These are phyloP conservation scores for Lepus oiostolus DNA, from an alignment of 2,797 vertebrate genomes.

Conservation along the genomic window DNA sequence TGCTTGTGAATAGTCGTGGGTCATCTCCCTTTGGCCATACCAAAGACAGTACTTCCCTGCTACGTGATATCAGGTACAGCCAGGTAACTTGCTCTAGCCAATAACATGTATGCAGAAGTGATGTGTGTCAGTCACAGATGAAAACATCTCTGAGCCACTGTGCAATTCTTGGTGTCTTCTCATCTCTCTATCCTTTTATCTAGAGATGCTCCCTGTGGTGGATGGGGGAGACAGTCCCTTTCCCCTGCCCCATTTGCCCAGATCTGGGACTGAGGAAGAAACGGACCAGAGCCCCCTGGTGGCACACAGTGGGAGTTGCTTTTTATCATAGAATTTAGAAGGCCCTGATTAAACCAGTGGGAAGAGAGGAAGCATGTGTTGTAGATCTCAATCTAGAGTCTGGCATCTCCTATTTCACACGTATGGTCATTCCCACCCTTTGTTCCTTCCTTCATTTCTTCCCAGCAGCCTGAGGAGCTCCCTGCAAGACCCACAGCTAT, in stretches of 20 bases:
- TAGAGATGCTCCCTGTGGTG: not conserved
- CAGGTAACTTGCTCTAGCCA: not conserved
- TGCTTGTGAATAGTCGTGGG: accelerated
- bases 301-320: not conserved
- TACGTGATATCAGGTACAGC: not conserved
- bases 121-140: not conserved
- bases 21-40: not conserved
- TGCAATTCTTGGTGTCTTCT: not conserved
- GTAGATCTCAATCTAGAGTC: not conserved
- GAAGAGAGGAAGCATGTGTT: too few species aligned
- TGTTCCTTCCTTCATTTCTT: not conserved
- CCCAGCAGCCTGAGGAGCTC: not conserved
- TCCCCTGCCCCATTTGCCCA: not conserved
- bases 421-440: not conserved
- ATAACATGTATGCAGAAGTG: not conserved
- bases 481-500: not conserved
- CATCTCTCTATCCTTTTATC: not conserved
- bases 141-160: not conserved
- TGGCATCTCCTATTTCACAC: not conserved
- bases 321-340: not conserved
- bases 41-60: too few species aligned
- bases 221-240: too few species aligned
- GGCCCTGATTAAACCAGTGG: not conserved
- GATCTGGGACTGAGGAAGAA: not conserved
- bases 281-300: not conserved